A percentile compares a stretch with the other conserved stretches of the same genome.
Evolutionary conservation across 2,888 invertebrate genomes (phyloP).

Genomic region (Dicyrtoma fusca): DNA sequence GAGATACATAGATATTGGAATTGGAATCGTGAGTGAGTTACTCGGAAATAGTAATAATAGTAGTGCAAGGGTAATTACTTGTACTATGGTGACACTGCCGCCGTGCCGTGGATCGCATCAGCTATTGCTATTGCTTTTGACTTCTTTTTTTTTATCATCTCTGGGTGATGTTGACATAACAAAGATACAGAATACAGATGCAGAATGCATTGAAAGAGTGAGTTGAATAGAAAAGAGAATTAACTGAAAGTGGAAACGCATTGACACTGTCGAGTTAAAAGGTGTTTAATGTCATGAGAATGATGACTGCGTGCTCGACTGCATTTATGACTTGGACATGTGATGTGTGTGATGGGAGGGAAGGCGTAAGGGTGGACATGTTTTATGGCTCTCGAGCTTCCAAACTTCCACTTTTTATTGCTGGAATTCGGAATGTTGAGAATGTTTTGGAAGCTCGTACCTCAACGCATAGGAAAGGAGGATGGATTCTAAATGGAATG

Average conservation of each 20-base stretch:
- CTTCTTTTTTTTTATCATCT: background rate
- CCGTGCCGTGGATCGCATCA: conserved; percentile 1
- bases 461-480: too few species aligned
- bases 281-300: conserved; percentile 36
- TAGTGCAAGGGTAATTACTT: background rate
- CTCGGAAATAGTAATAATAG: too few species aligned
- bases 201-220: background rate
- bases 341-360: too few species aligned
- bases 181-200: background rate
- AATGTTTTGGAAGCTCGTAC: too few species aligned
- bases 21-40: too few species aligned
- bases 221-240: too few species aligned
- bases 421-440: too few species aligned
- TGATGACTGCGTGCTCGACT: conserved; percentile 22
- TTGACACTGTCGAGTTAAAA: conserved; percentile 34
- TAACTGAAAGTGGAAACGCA: background rate
- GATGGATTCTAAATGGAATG: background rate
- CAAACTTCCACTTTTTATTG: too few species aligned
- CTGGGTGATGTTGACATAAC: background rate
- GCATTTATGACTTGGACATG: conserved; percentile 20
- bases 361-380: background rate
- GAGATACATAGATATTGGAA: too few species aligned
- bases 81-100: conserved; percentile 8
- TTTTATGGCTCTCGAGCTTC: background rate
- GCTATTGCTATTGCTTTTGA: background rate